phyloP scores from a whole-genome alignment of 2,888 invertebrate species.

The Belgica antarctica region DNA sequence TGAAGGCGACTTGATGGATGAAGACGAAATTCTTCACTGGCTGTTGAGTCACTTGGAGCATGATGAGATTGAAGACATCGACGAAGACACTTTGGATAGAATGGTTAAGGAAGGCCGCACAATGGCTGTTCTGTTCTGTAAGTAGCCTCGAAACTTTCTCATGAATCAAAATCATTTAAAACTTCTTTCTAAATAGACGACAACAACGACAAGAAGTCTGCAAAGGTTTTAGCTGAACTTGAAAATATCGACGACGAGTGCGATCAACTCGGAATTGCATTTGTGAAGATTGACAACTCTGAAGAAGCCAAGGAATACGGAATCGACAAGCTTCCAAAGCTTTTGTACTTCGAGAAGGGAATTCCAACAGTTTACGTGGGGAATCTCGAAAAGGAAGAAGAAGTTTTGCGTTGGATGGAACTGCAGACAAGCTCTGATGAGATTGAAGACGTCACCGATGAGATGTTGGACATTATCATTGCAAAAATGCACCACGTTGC shows the following conservation, averaged over 20 bases:
- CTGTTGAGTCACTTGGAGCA: slow-evolving; percentile 81
- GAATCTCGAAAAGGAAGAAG: slow-evolving; percentile 85
- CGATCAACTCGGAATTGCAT: slow-evolving; percentile 81
- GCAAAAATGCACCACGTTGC: slow-evolving; percentile 85
- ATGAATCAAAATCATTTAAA: slow-evolving; percentile 26
- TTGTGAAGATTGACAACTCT: slow-evolving; percentile 88
- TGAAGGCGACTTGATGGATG: slow-evolving; percentile 86
- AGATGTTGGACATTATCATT: slow-evolving; percentile 87
- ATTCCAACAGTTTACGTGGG: slow-evolving; percentile 76
- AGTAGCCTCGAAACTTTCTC: slow-evolving; percentile 51
- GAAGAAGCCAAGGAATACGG: slow-evolving; percentile 90
- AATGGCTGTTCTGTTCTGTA: slow-evolving; percentile 87
- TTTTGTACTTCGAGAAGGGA: slow-evolving; percentile 79
- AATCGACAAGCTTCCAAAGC: slow-evolving; percentile 80
- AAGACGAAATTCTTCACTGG: slow-evolving; percentile 87
- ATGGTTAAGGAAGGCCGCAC: slow-evolving; percentile 85
- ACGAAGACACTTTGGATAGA: slow-evolving; percentile 89
- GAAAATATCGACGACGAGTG: slow-evolving; percentile 94
- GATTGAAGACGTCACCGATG: slow-evolving; percentile 91
- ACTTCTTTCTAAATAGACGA: slow-evolving; percentile 64
- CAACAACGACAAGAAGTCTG: slow-evolving; percentile 83
- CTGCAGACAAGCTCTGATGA: slow-evolving; percentile 83
- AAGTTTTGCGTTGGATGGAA: slow-evolving; percentile 81
- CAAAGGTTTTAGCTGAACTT: slow-evolving; percentile 78
- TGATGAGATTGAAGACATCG: slow-evolving; percentile 93